Evolutionary conservation across 2,888 invertebrate species (phyloP).

Genomic region (Zootermopsis nevadensis): DNA sequence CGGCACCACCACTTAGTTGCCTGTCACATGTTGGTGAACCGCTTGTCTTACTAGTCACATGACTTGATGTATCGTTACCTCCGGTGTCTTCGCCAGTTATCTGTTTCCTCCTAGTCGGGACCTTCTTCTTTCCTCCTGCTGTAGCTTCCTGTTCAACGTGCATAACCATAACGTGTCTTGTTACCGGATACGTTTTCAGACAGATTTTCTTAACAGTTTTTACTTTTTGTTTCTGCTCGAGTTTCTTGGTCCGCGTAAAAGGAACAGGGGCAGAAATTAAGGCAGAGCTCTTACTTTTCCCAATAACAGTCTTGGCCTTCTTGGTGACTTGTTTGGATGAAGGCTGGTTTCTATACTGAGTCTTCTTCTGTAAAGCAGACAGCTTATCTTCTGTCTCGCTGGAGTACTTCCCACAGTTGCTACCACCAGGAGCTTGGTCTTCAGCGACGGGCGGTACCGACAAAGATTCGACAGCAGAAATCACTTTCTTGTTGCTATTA

Average conservation of each 20-base stretch:
- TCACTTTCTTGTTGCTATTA: neutral
- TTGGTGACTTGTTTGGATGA: constrained; percentile 1
- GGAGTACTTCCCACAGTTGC: neutral
- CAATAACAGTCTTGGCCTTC: neutral
- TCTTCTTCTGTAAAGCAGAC: neutral
- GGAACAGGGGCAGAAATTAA: neutral
- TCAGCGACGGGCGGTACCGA: neutral
- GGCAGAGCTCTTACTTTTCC: neutral
- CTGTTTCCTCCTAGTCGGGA: constrained; percentile 55
- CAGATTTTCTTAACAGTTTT: constrained; percentile 14
- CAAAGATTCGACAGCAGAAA: neutral
- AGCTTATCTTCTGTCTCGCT: neutral
- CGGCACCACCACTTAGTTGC: neutral
- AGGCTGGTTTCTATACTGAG: neutral
- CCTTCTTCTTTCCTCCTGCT: constrained; percentile 58
- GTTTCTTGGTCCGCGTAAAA: constrained; percentile 32
- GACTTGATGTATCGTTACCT: constrained; percentile 52
- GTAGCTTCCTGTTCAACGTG: neutral
- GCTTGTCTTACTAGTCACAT: constrained; percentile 46
- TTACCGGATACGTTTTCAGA: neutral
- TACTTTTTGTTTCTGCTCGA: neutral
- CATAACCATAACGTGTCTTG: neutral
- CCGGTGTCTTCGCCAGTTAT: constrained; percentile 54
- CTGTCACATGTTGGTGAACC: neutral
- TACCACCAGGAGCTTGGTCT: neutral